Evolutionary conservation across 2,888 invertebrate genomes (phyloP), one percentile per base, ranked within the genome.

Genomic region (Buathra laborator): DNA sequence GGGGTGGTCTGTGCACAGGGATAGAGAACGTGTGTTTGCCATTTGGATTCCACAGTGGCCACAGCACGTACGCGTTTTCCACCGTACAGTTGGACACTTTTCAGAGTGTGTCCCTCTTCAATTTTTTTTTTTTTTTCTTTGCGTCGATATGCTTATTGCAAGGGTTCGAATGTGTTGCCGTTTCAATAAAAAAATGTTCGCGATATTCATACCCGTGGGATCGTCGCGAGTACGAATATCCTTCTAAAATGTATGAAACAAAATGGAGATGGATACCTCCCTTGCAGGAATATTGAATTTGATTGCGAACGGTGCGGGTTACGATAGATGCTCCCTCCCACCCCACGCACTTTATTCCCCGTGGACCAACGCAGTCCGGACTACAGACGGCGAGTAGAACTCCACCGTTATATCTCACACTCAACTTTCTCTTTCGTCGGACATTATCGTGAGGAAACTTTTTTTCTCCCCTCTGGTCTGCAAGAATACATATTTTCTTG

Each of bases 11-110:
- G 37, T 48, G 74, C 48, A 24, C 19, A 24, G 74, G 53, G 84
- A 87, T 84, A 87, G 89, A 87, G 89, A 90, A 90, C 89, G 89
- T 88, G 86, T 88, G 86, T 88, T 85, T 83, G 56, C 88, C 88
- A 89, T 90, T 89, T 86, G 83, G 86, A 90, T 85, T 87, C 86
- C 86, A 84, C 79, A 44, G 75, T 62, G 75, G 82, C 75, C 75
- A 68, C n/a, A 19, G 62, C 48, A 62, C 64, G 37, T 75, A 43
- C 66, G 44, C 32, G 46, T n/a, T 77, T 44, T 43, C 56, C 51
- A 46, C 46, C 59, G 75, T 70, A 16, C 75, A 56, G 32, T 59
- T 10, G 32, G 53, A n/a, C 64, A 56, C 37, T 56, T 70, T 78
- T 43, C 46, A 24, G 32, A 32, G n/a, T 16, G 62, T 62, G 9